phyloP scores from a whole-genome alignment of 2,113 vertebrate genomes.

The Pholis gunnellus region DNA sequence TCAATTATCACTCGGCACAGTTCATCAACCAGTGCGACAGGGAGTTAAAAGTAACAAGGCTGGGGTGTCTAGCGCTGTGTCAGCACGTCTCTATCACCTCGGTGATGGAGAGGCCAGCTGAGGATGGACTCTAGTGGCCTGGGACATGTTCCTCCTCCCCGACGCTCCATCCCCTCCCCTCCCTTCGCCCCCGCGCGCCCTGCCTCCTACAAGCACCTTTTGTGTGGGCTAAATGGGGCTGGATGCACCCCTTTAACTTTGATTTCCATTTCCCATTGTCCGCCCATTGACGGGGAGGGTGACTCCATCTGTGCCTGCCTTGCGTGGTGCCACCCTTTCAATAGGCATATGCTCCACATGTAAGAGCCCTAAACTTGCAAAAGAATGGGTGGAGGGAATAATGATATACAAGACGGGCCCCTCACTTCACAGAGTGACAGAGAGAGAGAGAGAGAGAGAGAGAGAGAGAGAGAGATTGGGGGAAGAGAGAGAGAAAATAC shows the following conservation, averaged over 20 bases:
- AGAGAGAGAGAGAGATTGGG: slow-evolving; percentile 40
- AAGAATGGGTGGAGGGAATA: slow-evolving; percentile 83
- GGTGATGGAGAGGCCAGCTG: slow-evolving; percentile 84
- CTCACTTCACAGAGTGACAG: slow-evolving; percentile 61
- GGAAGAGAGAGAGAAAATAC: slow-evolving; percentile 63
- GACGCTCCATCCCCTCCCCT: slow-evolving; percentile 41
- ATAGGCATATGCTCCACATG: slow-evolving; percentile 88
- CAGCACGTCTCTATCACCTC: slow-evolving; percentile 82
- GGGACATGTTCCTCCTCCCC: slow-evolving; percentile 89
- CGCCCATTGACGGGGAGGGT: slow-evolving; percentile 83
- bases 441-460: slow-evolving; percentile 46
- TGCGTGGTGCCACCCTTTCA: slow-evolving; percentile 89
- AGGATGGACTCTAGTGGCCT: slow-evolving; percentile 83
- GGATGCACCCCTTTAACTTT: slow-evolving; percentile 87
- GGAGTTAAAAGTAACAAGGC: slow-evolving; percentile 55
- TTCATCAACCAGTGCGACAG: slow-evolving; percentile 52
- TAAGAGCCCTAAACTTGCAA: slow-evolving; percentile 81
- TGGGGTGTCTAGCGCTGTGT: slow-evolving; percentile 71
- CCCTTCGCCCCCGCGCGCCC: slow-evolving; percentile 85
- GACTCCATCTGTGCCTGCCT: slow-evolving; percentile 91
- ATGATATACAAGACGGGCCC: slow-evolving; percentile 82
- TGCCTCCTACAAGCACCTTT: slow-evolving; percentile 94
- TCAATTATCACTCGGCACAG: slow-evolving; percentile 68
- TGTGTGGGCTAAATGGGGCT: slow-evolving; percentile 87
- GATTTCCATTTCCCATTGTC: slow-evolving; percentile 87